Evolutionary conservation across 2,888 invertebrate species (phyloP).

Genomic region (Lathronympha strigana): DNA sequence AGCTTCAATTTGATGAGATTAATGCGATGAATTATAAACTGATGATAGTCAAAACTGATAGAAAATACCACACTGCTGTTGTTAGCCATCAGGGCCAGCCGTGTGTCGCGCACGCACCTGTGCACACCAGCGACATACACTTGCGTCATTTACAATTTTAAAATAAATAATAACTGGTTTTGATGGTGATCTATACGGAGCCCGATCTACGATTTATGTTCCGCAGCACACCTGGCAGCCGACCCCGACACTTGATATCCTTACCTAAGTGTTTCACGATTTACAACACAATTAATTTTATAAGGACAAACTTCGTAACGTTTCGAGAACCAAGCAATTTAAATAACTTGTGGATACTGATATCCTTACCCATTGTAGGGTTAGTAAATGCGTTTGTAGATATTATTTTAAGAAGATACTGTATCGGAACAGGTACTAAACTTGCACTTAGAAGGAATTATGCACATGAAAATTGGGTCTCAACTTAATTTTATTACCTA

Average conservation of each 20-base stretch:
- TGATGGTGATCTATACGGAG: constrained; percentile 81
- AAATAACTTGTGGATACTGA: neutral
- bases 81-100: constrained; percentile 10
- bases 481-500: neutral
- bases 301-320: neutral
- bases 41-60: too few species aligned
- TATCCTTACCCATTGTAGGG: too few species aligned
- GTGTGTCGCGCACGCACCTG: constrained; percentile 66
- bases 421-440: neutral
- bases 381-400: too few species aligned
- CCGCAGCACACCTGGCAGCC: constrained; percentile 73
- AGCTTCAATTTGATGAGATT: too few species aligned
- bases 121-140: constrained; percentile 66
- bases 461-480: too few species aligned
- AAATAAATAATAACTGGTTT: constrained; percentile 81
- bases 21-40: too few species aligned
- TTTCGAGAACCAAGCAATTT: neutral
- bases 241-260: constrained; percentile 59
- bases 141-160: constrained; percentile 81
- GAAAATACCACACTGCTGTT: neutral
- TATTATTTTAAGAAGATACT: neutral
- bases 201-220: constrained; percentile 78
- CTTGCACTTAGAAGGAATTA: too few species aligned
- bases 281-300: constrained; percentile 29
- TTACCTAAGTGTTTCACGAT: constrained; percentile 32